Conservation (phyloP, 2,797 vertebrate genomes). For the Aphelocoma californica region DNA sequence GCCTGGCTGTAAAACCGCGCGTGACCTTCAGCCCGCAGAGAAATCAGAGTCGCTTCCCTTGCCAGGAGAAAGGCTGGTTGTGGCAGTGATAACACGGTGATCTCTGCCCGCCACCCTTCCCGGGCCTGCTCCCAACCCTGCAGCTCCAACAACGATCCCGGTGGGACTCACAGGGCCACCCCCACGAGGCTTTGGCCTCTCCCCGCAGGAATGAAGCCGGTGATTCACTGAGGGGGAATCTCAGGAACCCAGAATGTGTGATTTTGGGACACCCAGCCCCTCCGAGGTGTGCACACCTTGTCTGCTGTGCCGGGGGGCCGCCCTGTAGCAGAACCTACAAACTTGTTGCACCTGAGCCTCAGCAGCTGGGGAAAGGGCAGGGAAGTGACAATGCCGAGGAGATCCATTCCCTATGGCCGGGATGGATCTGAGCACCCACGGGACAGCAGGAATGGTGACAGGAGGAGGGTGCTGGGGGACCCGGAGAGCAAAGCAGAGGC, state of each 20-base stretch:
- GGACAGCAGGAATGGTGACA: neutral
- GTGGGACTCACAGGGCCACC: rapidly evolving
- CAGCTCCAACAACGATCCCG: neutral
- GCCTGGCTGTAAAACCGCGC: neutral
- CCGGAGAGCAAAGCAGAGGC: neutral
- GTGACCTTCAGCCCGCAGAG: neutral
- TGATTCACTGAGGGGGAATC: neutral
- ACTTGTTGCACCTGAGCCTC: neutral
- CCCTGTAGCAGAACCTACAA: neutral
- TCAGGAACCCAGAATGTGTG: rapidly evolving
- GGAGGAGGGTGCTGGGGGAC: neutral
- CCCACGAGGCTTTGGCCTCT: rapidly evolving
- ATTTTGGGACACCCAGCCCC: neutral
- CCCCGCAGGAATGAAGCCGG: rapidly evolving
- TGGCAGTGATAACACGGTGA: neutral
- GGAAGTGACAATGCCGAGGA: neutral
- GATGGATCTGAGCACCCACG: neutral
- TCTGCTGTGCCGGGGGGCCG: rapidly evolving
- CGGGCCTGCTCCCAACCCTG: neutral
- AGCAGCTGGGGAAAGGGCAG: neutral
- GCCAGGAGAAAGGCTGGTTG: neutral
- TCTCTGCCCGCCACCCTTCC: neutral
- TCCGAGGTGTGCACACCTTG: neutral
- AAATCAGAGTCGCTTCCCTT: neutral
- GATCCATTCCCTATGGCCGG: rapidly evolving